phyloP scores from a whole-genome alignment of 1,140 invertebrate species.

The Goniozus legneri region DNA sequence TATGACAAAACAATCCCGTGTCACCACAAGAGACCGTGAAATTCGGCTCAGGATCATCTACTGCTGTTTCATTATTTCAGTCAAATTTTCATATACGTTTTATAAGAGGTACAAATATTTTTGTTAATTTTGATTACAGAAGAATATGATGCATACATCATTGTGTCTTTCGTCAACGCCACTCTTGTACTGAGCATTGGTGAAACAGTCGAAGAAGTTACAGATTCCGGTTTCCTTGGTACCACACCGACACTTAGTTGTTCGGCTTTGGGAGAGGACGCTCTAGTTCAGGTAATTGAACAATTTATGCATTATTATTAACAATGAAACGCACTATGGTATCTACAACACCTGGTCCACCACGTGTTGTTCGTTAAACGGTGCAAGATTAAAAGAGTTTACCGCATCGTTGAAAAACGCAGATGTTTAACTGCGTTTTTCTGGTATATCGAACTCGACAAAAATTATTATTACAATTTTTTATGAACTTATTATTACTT shows the following conservation, averaged over 20 bases:
- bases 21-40: constrained; percentile 12
- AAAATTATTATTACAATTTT: not conserved
- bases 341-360: constrained; percentile 43
- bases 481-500: not conserved
- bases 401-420: constrained; percentile 45
- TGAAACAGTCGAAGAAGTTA: constrained; percentile 99
- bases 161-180: constrained; percentile 99
- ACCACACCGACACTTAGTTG: constrained; percentile 97
- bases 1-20: constrained; percentile 14
- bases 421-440: constrained; percentile 20
- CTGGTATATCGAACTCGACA: constrained; percentile 35
- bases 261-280: constrained; percentile 95
- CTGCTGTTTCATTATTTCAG: too few relatives aligned
- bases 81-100: too few relatives aligned
- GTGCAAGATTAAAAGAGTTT: constrained; percentile 40
- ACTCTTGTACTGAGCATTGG: constrained; percentile 98
- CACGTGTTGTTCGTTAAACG: constrained; percentile 42
- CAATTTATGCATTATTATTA: not conserved
- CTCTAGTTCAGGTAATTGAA: constrained; percentile 82
- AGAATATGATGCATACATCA: constrained; percentile 99
- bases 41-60: not conserved
- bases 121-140: constrained; percentile 73
- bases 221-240: constrained; percentile 97
- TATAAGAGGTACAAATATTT: too few relatives aligned
- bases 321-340: constrained; percentile 37